A percentile compares a stretch with the other conserved stretches of the same genome.
Conservation (phyloP, 2,888 invertebrate species). For the Muschampia plurimacula region DNA sequence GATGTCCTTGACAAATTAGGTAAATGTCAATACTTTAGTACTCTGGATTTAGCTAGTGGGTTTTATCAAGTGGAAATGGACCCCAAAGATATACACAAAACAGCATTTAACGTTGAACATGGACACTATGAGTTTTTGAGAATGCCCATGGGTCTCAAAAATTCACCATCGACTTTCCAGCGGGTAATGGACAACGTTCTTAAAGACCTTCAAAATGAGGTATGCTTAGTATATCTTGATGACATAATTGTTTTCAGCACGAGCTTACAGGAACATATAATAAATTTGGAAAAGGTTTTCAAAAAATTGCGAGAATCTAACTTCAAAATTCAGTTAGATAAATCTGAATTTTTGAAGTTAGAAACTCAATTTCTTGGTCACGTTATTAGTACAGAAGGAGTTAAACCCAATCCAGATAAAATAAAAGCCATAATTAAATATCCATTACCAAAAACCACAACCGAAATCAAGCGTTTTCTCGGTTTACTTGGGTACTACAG, state of each 20-base stretch:
- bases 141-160: constrained; percentile 52
- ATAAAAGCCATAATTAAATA: constrained; percentile 11
- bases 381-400: constrained; percentile 33
- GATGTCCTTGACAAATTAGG: constrained; percentile 1
- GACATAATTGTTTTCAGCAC: constrained; percentile 52
- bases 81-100: constrained; percentile 44
- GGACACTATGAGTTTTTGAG: constrained; percentile 50
- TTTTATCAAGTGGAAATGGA: constrained; percentile 46
- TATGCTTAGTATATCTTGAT: constrained; percentile 47
- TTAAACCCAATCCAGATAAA: constrained; percentile 37
- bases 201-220: not conserved
- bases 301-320: constrained; percentile 45
- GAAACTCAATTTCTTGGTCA: constrained; percentile 44
- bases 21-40: not conserved
- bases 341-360: constrained; percentile 47
- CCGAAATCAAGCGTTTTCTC: constrained; percentile 14
- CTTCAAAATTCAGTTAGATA: constrained; percentile 49
- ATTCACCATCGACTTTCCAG: constrained; percentile 51
- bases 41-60: constrained; percentile 41
- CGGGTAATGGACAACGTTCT: constrained; percentile 41
- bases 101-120: constrained; percentile 50
- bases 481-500: constrained; percentile 3
- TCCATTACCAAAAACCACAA: constrained; percentile 5
- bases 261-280: constrained; percentile 47
- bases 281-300: constrained; percentile 48